Evolutionary conservation across 2,113 vertebrate species (phyloP), one percentile per base, ranked within the genome.

Genomic region (Nerophis ophidion): DNA sequence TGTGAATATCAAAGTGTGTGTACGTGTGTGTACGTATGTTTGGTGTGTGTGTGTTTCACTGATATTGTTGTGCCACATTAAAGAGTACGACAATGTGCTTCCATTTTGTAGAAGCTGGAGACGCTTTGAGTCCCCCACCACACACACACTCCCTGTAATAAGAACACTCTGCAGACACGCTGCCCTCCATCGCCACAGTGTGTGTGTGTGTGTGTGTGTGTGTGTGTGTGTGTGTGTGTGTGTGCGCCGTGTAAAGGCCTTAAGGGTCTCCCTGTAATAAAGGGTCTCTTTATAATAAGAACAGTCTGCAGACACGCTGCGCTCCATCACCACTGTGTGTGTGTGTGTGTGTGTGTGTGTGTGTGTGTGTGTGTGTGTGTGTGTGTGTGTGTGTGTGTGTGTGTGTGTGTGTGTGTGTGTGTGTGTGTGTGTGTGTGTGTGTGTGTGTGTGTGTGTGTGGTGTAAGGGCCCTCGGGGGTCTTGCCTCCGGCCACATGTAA

Each of bases 401-500:
- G 19, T 26, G 56, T 67, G 55, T 50, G 34, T 66, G 75, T 51
- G 65, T 47, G 46, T 47, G 40, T 19, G 19, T 26, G 19, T 26
- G 19, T 26, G 19, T 26, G 19, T 26, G 19, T 26, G 19, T 26
- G 19, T 26, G 19, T 26, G 19, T 26, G 19, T 26, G 19, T 26
- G 19, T 26, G 19, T 26, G 19, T 26, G 19, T 26, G 26, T 26
- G 26, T 26, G 26, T 26, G 26, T 26, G 26, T 26, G 0, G 26
- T 26, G 26, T 26, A 26, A 66, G 62, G 55, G 59, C 34, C 68
- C 65, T 69, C 66, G 68, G 68, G 71, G 73, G 73, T 71, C 65
- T 72, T 53, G 60, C 71, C 66, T 70, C 71, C 66, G 68, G 68
- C 76, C 76, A 79, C 76, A 77, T 70, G 55, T 72, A 54, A 70